Base-by-base conservation (phyloP, 2,888 invertebrate genomes). In the Orgyia antiqua region DNA sequence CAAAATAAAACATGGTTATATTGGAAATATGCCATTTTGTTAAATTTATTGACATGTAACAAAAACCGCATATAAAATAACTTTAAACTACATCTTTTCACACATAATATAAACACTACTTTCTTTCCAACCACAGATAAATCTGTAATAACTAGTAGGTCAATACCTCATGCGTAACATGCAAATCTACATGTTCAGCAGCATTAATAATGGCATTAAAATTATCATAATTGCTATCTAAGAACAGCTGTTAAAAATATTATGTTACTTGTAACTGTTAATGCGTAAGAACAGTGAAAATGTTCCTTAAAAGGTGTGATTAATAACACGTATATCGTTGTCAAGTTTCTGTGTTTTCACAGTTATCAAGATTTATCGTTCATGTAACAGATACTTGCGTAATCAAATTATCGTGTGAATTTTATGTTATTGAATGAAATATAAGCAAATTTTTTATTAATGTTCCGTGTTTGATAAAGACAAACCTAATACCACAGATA, bases 151-250 rank as follows among this genome's bases (percentile, higher is more conserved):
- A 40, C 34, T 43, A 41, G 23, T 32, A 36, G 44, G 43, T 42
- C 39, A 41, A 24, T 27, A 37, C 29, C 20, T 33, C 28, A 44
- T 31, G 27, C 33, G 36, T 32, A 12, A 41, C 46, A 51, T 48
- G 39, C 41, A 44, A 51, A 54, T 50, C 41, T 38, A 27, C 37
- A 34, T 44, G 33, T 45, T 39, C 27, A 38, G 29, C 17, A 32
- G 39, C 45, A 51, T 57, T 57, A 56, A 56, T 54, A 53, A 51
- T 47, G 45, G 48, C 49, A 57, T 64, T 51, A 59, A 53, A 30
- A 46, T 49, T 51, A 58, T 53, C 51, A 53, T 46, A 48, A 49
- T 31, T 40, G 28, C 42, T 36, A 51, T 55, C 45, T 47, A 38
- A 35, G 36, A 40, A 39, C 27, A 42, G 45, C 28, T 40, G 41